Conservation (phyloP, 2,797 vertebrate genomes). For the Siniperca undulata region DNA sequence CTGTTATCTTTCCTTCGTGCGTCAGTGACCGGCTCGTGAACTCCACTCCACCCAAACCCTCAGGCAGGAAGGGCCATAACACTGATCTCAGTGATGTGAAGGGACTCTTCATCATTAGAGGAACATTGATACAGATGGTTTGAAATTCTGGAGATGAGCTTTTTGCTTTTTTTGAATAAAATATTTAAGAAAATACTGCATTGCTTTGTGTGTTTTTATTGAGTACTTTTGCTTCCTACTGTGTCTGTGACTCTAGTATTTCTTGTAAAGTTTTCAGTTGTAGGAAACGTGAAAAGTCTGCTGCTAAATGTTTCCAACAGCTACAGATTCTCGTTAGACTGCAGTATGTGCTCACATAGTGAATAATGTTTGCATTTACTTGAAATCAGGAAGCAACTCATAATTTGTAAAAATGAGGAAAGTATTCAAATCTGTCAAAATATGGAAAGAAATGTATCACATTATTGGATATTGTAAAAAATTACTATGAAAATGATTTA, state of each 20-base stretch:
- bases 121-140: conserved; percentile 86
- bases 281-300: not conserved
- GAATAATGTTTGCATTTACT: not conserved
- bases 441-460: no score
- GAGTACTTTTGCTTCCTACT: not conserved
- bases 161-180: conserved; percentile 87
- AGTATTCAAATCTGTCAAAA: no score
- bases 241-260: not conserved
- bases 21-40: conserved; percentile 26
- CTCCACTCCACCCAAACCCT: not conserved
- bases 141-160: conserved; percentile 78
- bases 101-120: conserved; percentile 47
- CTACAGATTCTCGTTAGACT: not conserved
- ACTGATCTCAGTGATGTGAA: conserved; percentile 25
- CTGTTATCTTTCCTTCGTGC: conserved; percentile 8
- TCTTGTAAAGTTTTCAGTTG: not conserved
- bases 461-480: no score
- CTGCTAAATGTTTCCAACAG: not conserved
- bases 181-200: conserved; percentile 80
- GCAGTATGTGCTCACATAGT: not conserved
- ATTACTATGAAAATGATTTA: no score
- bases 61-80: conserved; percentile 19
- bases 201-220: not conserved
- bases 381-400: not conserved
- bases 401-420: not conserved